Percentiles rank a stretch among this genome's conserved stretches.
phyloP scores from a whole-genome alignment of 2,888 invertebrate genomes.

The Pristionchus fissidentatus region DNA sequence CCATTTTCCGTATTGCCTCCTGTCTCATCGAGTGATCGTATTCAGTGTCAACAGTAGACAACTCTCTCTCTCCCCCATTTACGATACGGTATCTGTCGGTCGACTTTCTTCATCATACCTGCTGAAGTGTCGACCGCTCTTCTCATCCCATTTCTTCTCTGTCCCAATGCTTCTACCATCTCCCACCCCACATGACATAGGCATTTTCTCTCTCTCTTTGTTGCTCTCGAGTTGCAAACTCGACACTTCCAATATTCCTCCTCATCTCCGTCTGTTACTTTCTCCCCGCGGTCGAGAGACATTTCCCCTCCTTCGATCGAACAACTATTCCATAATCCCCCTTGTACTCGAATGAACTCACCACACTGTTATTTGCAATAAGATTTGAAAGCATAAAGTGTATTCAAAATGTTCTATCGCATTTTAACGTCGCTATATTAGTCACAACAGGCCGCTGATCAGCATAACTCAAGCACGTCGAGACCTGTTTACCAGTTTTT shows the following conservation, averaged over 20 bases:
- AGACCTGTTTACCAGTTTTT: no score
- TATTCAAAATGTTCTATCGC: no score
- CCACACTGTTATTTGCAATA: slow-evolving; percentile 30
- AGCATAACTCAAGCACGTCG: no score
- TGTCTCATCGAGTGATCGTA: neutral
- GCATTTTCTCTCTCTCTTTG: slow-evolving; percentile 5
- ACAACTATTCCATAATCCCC: neutral
- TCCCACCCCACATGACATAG: slow-evolving; percentile 19
- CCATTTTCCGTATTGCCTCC: slow-evolving; percentile 19
- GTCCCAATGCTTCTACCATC: slow-evolving; percentile 35
- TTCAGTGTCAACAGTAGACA: slow-evolving; percentile 16
- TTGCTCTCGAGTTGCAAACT: slow-evolving; percentile 26
- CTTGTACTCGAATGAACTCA: slow-evolving; percentile 33
- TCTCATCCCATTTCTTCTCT: neutral
- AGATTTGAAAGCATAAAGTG: neutral
- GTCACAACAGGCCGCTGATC: no score
- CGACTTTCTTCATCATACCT: no score
- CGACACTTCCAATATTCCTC: neutral
- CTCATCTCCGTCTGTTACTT: neutral
- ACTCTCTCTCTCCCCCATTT: neutral
- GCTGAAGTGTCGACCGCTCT: neutral
- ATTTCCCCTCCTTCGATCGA: no score
- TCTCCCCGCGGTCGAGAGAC: no score
- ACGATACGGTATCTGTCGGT: slow-evolving; percentile 4
- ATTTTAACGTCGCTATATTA: no score